phyloP scores from a whole-genome alignment of 2,888 invertebrate genomes.

The Anthoptus insignis region DNA sequence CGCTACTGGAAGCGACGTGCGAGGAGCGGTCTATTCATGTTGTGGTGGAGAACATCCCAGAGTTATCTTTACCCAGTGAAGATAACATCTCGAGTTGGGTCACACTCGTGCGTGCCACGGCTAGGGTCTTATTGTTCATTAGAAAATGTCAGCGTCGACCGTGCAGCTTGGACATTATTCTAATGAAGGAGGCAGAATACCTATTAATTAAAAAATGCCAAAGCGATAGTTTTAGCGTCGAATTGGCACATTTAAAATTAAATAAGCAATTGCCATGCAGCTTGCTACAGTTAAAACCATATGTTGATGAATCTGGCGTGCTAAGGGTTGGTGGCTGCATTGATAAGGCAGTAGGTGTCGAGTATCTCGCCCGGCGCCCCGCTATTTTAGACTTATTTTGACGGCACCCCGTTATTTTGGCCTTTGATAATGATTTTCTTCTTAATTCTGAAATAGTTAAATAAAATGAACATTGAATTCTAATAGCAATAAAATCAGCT shows the following conservation, averaged over 20 bases:
- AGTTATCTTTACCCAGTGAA: conserved; percentile 37
- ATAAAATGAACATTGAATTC: too few relatives aligned
- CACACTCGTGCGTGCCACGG: conserved; percentile 35
- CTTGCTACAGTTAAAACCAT: conserved; percentile 36
- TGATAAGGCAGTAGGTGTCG: conserved; percentile 26
- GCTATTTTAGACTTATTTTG: neutral
- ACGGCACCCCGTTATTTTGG: too few relatives aligned
- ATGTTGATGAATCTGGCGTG: conserved; percentile 29
- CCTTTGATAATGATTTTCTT: too few relatives aligned
- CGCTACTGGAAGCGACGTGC: conserved; percentile 12
- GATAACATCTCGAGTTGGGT: conserved; percentile 38
- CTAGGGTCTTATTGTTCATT: conserved; percentile 39
- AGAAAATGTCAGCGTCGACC: conserved; percentile 27
- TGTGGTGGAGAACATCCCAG: neutral
- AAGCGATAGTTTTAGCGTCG: conserved; percentile 27
- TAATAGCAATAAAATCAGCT: too few relatives aligned
- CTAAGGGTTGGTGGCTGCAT: conserved; percentile 43
- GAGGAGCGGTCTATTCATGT: conserved; percentile 19
- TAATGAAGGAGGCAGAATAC: conserved; percentile 36
- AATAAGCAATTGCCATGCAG: conserved; percentile 25
- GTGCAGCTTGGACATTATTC: conserved; percentile 20
- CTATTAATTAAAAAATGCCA: conserved; percentile 38
- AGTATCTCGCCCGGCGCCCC: neutral
- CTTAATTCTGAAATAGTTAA: too few relatives aligned
- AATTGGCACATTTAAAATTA: conserved; percentile 29